Base-by-base conservation (phyloP, 2,797 vertebrate genomes). In the Sebastes taczanowskii region DNA sequence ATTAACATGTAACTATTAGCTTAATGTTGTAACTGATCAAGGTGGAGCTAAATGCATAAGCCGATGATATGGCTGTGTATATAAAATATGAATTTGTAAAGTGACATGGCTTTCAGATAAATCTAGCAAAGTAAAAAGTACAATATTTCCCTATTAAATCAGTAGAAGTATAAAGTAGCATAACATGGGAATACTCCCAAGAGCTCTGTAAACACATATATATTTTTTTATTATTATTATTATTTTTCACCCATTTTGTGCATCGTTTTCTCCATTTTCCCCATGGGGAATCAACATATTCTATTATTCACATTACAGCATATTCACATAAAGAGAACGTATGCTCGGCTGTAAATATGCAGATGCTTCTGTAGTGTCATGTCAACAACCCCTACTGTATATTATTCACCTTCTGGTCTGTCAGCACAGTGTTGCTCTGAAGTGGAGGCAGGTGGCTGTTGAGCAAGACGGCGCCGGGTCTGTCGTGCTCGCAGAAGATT, bases 401-500 rank as follows among this genome's bases (percentile, higher is more conserved):
- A 42, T 42, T 32, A 77, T 65, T 90, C 65, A 97, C 96, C 95
- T 97, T 97, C 93, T 97, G 96, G 90, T 97, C 96, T 2, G 96
- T 88, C 74, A 96, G 88, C 88, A 96, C 92, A 1, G 95, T 90
- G 92, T 78, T 95, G 90, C 91, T 94, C 90, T 96, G 96, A 65
- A 97, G 94, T 25, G 94, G 94, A 8, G 94, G 94, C 92, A 96
- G 87, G 92, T 96, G 96, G 79, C 92, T 90, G 81, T 63, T 94
- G 74, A 96, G 94, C 77, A 96, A 88, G 52, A 89, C 83, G 30
- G 91, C 88, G 1, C 94, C 92, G 1, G 96, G 96, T 72, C 95
- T 91, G 92, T 97, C 96, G 10, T 96, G 96, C 89, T 97, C 96
- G 7, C 96, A 97, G 92, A 97, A 97, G 90, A 97, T 96, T 38